Base-by-base conservation (phyloP, 2,797 vertebrate genomes). In the Lacerta bilineata region DNA sequence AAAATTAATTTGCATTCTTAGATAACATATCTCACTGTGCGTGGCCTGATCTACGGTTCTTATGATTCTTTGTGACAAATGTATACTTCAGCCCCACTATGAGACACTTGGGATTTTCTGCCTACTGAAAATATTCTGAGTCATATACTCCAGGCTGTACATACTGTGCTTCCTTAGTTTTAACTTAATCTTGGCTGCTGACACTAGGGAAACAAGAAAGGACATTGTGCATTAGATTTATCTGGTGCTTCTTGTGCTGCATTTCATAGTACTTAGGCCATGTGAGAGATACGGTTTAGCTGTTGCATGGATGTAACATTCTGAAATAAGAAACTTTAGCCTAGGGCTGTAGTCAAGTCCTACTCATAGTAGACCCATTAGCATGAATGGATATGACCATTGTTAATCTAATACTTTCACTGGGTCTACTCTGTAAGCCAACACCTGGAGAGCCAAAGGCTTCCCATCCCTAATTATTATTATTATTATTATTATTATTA, bases 51-150 rank as follows among this genome's bases (percentile, higher is more conserved):
- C 61, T 89, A 11, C 76, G 55, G 80, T 85, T 64, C 82, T 91
- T 94, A 69, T 90, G 84, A 83, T 59, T 79, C 61, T 66, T 74
- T 90, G 72, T 80, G 90, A 1, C 88, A 27, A 87, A 89, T 93
- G 89, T 15, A 89, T 92, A 59, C 59, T 33, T 90, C 68, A 85
- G 87, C n/a, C 88, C 76, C 18, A 33, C 59, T 89, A 72, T 69
- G 29, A 86, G 91, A 68, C 55, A 71, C 0, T 88, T 76, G 61
- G 55, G 36, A 71, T 89, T 89, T 91, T 66, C 79, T 83, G 66
- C 15, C 85, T 83, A 43, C 82, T 64, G 50, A 92, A 92, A 91
- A 72, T 59, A 87, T 50, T 92, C 87, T 61, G 3, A 85, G 69
- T 88, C 89, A 11, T 76, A 17, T n/a, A 84, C 75, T 92, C 77